These are phyloP conservation scores for Pangasius krempfi DNA, from an alignment of 2,797 vertebrate species.

Conservation along the genomic window DNA sequence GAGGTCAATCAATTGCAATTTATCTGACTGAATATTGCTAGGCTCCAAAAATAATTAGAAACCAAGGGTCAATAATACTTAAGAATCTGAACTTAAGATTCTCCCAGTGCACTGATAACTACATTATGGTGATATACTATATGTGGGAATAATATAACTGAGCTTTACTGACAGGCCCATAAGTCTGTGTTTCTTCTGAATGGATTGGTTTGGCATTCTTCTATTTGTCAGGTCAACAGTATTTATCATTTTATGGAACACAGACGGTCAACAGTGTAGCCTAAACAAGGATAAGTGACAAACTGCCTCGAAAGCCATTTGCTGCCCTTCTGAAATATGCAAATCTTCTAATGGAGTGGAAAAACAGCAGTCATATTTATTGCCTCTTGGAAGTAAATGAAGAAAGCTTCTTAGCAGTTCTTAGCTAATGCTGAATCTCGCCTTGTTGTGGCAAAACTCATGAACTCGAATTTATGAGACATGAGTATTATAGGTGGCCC, in stretches of 20 bases:
- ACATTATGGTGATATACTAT: slow-evolving; percentile 1
- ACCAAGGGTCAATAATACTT: slow-evolving; percentile 12
- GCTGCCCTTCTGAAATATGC: slow-evolving; percentile 49
- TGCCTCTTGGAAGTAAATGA: slow-evolving; percentile 34
- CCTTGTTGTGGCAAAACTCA: neutral
- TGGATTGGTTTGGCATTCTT: slow-evolving; percentile 2
- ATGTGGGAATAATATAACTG: neutral
- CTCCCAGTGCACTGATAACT: neutral
- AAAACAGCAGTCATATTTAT: slow-evolving; percentile 48
- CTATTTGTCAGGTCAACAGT: neutral
- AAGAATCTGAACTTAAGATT: neutral
- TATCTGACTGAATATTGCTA: slow-evolving; percentile 45
- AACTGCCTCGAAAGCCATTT: slow-evolving; percentile 21
- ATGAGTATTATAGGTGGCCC: neutral
- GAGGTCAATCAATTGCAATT: slow-evolving; percentile 53
- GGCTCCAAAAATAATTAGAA: slow-evolving; percentile 46
- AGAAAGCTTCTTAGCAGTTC: slow-evolving; percentile 28
- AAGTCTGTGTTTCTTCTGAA: slow-evolving; percentile 38
- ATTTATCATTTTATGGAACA: slow-evolving; percentile 12
- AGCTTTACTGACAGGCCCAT: neutral
- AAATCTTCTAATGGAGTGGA: slow-evolving; percentile 49
- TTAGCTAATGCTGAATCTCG: neutral
- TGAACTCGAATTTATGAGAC: neutral
- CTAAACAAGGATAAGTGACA: slow-evolving; percentile 23
- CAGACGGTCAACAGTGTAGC: slow-evolving; percentile 24